phyloP scores from a whole-genome alignment of 2,888 invertebrate species.

The Trileptium ribeirensis region DNA sequence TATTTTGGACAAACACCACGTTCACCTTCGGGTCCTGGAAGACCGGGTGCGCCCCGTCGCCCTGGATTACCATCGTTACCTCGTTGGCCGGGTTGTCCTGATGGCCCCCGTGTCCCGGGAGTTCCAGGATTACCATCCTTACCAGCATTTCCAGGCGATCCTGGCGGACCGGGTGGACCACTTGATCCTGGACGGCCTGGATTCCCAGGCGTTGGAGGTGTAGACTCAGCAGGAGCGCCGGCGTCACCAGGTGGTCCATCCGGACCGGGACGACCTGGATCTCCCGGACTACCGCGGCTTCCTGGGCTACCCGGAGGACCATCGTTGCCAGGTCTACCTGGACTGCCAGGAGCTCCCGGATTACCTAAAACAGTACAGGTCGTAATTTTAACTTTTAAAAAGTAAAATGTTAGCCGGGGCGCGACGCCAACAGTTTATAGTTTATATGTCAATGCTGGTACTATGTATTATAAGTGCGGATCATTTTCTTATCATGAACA shows the following conservation, averaged over 20 bases:
- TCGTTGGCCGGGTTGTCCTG: neutral
- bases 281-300: constrained; percentile 26
- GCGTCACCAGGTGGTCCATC: constrained; percentile 17
- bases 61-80: neutral
- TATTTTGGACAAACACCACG: constrained; percentile 16
- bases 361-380: neutral
- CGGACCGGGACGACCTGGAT: constrained; percentile 17
- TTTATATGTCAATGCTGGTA: no score
- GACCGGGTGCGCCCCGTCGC: neutral
- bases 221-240: constrained; percentile 13
- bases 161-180: neutral
- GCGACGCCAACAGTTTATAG: no score
- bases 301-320: constrained; percentile 19
- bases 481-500: no score
- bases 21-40: neutral
- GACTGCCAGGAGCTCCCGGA: constrained; percentile 9
- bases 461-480: no score
- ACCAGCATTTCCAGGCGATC: neutral
- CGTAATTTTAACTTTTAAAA: no score
- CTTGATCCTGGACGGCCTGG: neutral
- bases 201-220: constrained; percentile 24
- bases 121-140: neutral
- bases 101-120: neutral
- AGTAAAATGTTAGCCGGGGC: no score
- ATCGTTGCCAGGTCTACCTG: constrained; percentile 15